Base-by-base conservation (phyloP, 2,888 invertebrate genomes). In the Drosophila niveifrons region DNA sequence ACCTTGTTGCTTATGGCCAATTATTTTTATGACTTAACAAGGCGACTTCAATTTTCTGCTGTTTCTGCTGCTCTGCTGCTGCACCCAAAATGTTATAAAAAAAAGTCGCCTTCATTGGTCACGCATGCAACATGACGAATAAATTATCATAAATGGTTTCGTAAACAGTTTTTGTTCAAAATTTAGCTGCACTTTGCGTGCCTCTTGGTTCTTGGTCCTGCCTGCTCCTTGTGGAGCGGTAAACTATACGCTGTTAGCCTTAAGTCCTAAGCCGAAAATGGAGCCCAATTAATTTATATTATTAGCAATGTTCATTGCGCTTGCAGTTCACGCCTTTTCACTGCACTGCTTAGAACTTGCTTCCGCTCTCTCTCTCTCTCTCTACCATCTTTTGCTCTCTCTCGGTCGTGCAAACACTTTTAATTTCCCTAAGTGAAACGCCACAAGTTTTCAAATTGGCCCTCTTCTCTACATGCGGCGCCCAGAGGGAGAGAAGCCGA, bases 361-460 rank as follows among this genome's bases (percentile, higher is more conserved):
- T 13, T 18, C 8, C 11, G 15, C 51, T 13, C 18, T 52, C 36
- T 39, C 13, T 18, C 15, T 28, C 48, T 18, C 36, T 18, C 17
- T 13, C 15, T 57, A n/a, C 29, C n/a, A n/a, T 39, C 44, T 18
- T 31, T 52, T 43, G 36, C n/a, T 17, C 11, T 13, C 6, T 28
- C 4, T 17, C 6, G n/a, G 41, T 36, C 61, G 41, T 72, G 62
- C 68, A 85, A 69, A 75, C 65, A 76, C 70, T 87, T 89, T 84
- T 89, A 84, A 85, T 89, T 89, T 84, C 73, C 77, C 82, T 81
- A 84, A 85, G 89, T 85, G 82, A 84, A 82, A 75, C 72, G 85
- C 75, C 71, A 73, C 82, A 84, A 81, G 75, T 85, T 84, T 78
- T 58, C 53, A 80, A 89, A 86, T 83, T 85, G 89, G 70, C 72